Conservation (phyloP, 2,888 invertebrate genomes). For the Drosophila longiperda region DNA sequence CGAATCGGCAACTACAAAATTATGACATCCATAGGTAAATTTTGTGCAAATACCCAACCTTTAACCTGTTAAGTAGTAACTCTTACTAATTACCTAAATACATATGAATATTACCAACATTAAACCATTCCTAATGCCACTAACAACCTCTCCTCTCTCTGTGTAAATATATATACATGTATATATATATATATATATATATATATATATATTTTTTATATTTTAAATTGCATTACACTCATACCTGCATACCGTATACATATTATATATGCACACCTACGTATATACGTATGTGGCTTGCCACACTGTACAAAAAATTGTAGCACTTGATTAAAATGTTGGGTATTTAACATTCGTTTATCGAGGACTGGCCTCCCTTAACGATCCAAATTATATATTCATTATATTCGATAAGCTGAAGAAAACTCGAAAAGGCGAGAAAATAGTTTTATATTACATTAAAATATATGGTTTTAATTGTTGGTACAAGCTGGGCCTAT, state of each 20-base stretch:
- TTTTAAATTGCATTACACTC: neutral
- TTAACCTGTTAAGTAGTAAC: constrained; percentile 15
- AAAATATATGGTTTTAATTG: neutral
- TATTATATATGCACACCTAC: neutral
- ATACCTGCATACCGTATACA: neutral
- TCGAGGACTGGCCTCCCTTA: neutral
- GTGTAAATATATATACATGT: neutral
- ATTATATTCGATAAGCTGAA: neutral
- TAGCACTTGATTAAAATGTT: neutral
- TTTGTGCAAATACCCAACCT: constrained; percentile 37
- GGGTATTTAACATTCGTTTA: neutral
- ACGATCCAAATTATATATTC: neutral
- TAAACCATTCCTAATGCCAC: constrained; percentile 3
- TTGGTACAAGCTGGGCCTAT: neutral
- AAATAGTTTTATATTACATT: neutral
- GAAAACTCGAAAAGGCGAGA: neutral
- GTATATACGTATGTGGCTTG: neutral
- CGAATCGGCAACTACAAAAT: constrained; percentile 80
- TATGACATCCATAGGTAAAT: constrained; percentile 85
- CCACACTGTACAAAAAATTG: neutral
- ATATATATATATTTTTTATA: neutral
- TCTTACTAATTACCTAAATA: constrained; percentile 12
- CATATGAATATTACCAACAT: neutral
- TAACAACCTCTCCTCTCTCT: neutral
- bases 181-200: neutral